A percentile compares a stretch with the other conserved stretches of the same genome.
These are phyloP conservation scores for Leptopilina boulardi DNA, from an alignment of 1,140 invertebrate species.

Conservation along the genomic window DNA sequence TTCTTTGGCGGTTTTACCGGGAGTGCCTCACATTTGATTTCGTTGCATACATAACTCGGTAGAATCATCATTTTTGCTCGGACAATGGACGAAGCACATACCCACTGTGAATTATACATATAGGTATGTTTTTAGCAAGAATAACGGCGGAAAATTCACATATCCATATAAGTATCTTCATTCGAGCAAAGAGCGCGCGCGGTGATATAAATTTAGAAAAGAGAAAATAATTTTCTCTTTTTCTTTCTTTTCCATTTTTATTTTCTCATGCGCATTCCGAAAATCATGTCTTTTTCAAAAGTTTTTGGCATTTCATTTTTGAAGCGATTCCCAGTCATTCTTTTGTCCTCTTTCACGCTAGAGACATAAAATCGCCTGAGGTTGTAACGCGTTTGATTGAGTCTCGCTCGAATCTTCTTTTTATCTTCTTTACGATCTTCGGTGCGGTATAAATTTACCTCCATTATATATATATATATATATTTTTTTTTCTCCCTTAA, in stretches of 20 bases:
- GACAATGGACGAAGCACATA: conserved; percentile 27
- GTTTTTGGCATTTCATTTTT: not conserved
- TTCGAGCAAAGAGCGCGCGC: no score
- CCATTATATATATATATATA: no score
- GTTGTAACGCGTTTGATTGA: conserved; percentile 28
- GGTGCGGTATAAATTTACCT: not conserved
- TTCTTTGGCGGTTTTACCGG: conserved; percentile 30
- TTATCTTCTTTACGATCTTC: not conserved
- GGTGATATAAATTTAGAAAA: conserved; percentile 32
- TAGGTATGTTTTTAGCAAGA: not conserved
- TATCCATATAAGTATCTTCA: not conserved
- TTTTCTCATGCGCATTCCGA: not conserved
- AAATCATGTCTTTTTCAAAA: not conserved
- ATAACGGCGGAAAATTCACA: not conserved
- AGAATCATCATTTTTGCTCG: conserved; percentile 33
- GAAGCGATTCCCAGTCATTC: conserved; percentile 26
- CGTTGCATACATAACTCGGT: conserved; percentile 32
- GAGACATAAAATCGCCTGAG: conserved; percentile 29
- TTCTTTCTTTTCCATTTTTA: conserved; percentile 3
- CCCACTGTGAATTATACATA: not conserved
- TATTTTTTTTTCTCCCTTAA: not conserved
- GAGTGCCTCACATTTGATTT: conserved; percentile 14
- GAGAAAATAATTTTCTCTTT: conserved; percentile 25
- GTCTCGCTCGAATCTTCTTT: conserved; percentile 26
- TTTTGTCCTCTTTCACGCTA: conserved; percentile 18